phyloP scores from a whole-genome alignment of 2,888 invertebrate species.

The Ophioninae sp. region DNA sequence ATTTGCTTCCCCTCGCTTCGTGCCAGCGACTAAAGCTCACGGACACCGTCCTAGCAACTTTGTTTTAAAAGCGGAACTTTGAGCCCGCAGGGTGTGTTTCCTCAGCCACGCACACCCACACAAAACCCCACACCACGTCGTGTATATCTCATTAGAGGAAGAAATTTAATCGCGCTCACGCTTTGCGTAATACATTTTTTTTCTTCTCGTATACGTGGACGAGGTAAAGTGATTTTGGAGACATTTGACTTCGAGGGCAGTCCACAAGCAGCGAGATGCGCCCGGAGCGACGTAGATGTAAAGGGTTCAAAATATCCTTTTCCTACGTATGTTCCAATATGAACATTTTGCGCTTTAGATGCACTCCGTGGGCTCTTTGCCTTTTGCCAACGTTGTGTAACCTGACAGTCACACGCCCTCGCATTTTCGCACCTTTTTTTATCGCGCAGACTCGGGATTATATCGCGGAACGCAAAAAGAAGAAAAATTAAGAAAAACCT shows the following conservation, averaged over 20 bases:
- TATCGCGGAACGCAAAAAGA: not conserved
- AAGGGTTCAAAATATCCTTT: not conserved
- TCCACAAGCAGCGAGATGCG: not conserved
- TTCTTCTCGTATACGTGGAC: not conserved
- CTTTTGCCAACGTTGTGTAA: slow-evolving; percentile 21
- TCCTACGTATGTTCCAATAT: slow-evolving; percentile 28
- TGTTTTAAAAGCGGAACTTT: slow-evolving; percentile 11
- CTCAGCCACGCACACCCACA: not conserved
- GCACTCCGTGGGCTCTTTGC: slow-evolving; percentile 33
- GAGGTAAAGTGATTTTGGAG: not conserved
- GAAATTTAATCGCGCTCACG: slow-evolving; percentile 70
- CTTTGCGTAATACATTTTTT: slow-evolving; percentile 42
- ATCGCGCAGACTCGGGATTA: slow-evolving; percentile 1
- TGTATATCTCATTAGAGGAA: slow-evolving; percentile 52
- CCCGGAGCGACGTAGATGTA: not conserved
- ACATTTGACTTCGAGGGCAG: not conserved
- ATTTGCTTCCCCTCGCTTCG: not conserved
- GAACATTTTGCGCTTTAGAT: slow-evolving; percentile 23
- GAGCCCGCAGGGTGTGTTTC: slow-evolving; percentile 10
- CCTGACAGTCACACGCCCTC: slow-evolving; percentile 33
- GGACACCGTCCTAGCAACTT: slow-evolving; percentile 13
- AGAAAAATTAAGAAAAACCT: not conserved
- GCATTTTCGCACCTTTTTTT: slow-evolving; percentile 37
- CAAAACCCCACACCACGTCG: slow-evolving; percentile 7
- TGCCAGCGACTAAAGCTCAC: slow-evolving; percentile 7